A percentile compares a stretch with the other conserved stretches of the same genome.
phyloP scores from a whole-genome alignment of 2,113 vertebrate species.

The Archilochus colubris region DNA sequence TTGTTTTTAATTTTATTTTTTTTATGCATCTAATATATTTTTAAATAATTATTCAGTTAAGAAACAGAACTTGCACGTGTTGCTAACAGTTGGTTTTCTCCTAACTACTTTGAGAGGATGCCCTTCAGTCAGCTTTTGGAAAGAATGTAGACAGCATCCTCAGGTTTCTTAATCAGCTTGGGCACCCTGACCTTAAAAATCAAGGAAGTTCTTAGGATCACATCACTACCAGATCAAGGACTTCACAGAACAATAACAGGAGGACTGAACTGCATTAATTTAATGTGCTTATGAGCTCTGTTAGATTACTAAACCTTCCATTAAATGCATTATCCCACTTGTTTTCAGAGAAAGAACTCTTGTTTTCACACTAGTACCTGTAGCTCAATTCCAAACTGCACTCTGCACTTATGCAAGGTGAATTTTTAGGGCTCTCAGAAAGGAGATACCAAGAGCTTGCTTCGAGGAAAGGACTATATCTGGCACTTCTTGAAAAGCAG shows the following conservation, averaged over 20 bases:
- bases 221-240: not conserved
- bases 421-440: not conserved
- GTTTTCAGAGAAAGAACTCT: not conserved
- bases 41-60: not conserved
- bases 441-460: not conserved
- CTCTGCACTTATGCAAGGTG: not conserved
- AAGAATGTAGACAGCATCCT: not conserved
- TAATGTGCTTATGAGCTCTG: not conserved
- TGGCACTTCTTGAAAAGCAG: not conserved
- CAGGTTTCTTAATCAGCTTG: not conserved
- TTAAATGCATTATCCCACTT: not conserved
- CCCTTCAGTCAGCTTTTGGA: not conserved
- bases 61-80: not conserved
- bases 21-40: not conserved
- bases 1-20: slow-evolving; percentile 17
- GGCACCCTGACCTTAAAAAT: not conserved
- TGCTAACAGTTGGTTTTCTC: not conserved
- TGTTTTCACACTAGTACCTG: not conserved
- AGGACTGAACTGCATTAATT: not conserved
- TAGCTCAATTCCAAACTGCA: not conserved
- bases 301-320: not conserved
- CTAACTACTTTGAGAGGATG: not conserved
- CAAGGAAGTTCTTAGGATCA: not conserved
- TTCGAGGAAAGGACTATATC: not conserved
- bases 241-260: not conserved